A percentile compares a stretch with the other conserved stretches of the same genome.
phyloP scores from a whole-genome alignment of 2,888 invertebrate genomes.

The Cheilosia urbana region DNA sequence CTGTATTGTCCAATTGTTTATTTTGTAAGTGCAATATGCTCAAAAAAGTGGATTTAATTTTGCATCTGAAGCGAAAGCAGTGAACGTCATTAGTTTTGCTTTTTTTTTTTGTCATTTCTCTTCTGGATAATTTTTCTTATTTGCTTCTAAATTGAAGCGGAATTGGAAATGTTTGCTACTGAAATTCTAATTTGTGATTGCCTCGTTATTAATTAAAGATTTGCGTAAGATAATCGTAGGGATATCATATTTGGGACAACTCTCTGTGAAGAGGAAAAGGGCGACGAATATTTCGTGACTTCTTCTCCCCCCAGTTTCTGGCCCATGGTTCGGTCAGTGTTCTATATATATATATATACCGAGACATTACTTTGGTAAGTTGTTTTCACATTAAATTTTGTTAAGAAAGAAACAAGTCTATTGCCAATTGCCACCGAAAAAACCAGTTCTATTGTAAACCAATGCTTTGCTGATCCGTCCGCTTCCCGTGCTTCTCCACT shows the following conservation, averaged over 20 bases:
- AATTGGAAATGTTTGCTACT: constrained; percentile 33
- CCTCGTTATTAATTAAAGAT: constrained; percentile 11
- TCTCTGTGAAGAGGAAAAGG: neutral
- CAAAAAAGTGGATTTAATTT: constrained; percentile 40
- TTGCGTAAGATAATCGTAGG: constrained; percentile 34
- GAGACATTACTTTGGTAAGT: constrained; percentile 72
- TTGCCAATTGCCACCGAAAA: constrained; percentile 67
- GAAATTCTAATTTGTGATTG: constrained; percentile 26
- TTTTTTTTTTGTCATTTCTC: constrained; percentile 42
- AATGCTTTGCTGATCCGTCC: constrained; percentile 62
- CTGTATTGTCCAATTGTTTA: constrained; percentile 10
- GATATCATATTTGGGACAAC: constrained; percentile 20
- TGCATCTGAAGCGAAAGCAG: constrained; percentile 65
- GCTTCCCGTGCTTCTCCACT: constrained; percentile 38
- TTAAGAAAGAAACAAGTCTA: constrained; percentile 73
- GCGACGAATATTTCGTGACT: constrained; percentile 30
- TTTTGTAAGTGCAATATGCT: constrained; percentile 12
- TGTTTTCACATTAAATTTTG: constrained; percentile 54
- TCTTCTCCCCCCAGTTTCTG: constrained; percentile 47
- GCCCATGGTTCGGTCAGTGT: constrained; percentile 39
- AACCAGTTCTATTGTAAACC: constrained; percentile 74
- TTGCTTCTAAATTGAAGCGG: constrained; percentile 31
- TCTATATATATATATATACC: constrained; percentile 46
- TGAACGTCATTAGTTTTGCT: constrained; percentile 72
- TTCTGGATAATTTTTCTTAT: constrained; percentile 44